A percentile compares a stretch with the other conserved stretches of the same genome.
Evolutionary conservation across 2,888 invertebrate species (phyloP).

Genomic region (Xestia rhomboidea): DNA sequence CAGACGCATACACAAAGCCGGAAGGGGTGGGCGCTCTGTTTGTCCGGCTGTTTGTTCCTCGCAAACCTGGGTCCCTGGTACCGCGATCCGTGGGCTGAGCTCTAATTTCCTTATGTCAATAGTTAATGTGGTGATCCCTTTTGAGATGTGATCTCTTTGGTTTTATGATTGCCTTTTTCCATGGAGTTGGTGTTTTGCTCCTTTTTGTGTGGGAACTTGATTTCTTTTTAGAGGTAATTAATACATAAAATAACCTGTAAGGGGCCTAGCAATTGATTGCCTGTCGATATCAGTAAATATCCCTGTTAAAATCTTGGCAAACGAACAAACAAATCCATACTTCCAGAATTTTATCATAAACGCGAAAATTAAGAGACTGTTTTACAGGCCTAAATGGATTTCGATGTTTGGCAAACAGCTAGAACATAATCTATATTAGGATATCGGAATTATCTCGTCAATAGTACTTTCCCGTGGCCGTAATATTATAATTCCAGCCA

Average conservation of each 20-base stretch:
- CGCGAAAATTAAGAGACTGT: background rate
- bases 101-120: conserved; percentile 64
- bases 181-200: background rate
- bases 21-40: conserved; percentile 70
- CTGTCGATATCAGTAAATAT: no score
- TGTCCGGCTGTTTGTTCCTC: conserved; percentile 68
- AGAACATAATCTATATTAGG: background rate
- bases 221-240: background rate
- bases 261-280: no score
- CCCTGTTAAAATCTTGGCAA: background rate
- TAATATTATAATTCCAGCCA: no score
- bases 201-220: background rate
- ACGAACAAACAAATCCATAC: background rate
- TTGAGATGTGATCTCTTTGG: conserved; percentile 28
- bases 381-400: background rate
- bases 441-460: background rate
- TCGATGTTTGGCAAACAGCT: background rate
- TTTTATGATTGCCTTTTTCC: conserved; percentile 6
- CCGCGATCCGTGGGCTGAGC: conserved; percentile 35
- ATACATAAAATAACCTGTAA: no score
- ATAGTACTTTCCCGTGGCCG: background rate
- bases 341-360: background rate
- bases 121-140: conserved; percentile 23
- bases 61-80: conserved; percentile 54
- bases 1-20: conserved; percentile 60